These are phyloP conservation scores for Chrysaora quinquecirrha DNA, from an alignment of 30 jellyfish, hydroid and myxozoan species.

Conservation along the genomic window DNA sequence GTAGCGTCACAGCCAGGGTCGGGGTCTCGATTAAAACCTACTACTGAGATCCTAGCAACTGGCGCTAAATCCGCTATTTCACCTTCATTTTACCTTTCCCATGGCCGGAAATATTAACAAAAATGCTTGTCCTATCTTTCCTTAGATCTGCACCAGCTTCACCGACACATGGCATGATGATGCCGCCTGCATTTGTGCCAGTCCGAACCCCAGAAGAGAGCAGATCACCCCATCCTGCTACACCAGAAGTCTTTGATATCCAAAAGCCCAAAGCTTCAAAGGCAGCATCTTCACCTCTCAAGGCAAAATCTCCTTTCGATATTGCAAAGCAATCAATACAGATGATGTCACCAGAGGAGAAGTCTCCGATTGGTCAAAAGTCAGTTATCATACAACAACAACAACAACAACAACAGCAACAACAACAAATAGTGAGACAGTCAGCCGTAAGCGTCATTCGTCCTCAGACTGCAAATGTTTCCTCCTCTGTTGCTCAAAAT, in stretches of 20 bases:
- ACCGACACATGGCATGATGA: slow-evolving; percentile 99
- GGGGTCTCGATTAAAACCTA: no score
- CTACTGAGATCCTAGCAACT: no score
- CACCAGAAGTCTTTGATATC: slow-evolving; percentile 17
- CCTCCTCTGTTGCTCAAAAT: slow-evolving; percentile 42
- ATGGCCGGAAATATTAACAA: no score
- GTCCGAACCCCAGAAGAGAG: slow-evolving; percentile 66
- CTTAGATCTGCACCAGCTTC: slow-evolving; percentile 99
- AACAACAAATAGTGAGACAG: slow-evolving; percentile 52
- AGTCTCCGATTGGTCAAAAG: slow-evolving; percentile 30
- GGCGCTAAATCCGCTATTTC: no score
- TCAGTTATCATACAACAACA: slow-evolving; percentile 36
- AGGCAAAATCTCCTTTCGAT: slow-evolving; percentile 55
- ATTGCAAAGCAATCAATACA: slow-evolving; percentile 18
- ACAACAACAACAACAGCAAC: slow-evolving; percentile 60
- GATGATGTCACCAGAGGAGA: slow-evolving; percentile 18
- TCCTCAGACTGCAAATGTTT: slow-evolving; percentile 57
- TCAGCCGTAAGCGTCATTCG: slow-evolving; percentile 69
- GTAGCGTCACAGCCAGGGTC: no score
- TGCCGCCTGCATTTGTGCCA: slow-evolving; percentile 96
- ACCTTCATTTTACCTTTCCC: no score
- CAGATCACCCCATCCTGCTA: slow-evolving; percentile 40
- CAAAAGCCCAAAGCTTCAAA: slow-evolving; percentile 53
- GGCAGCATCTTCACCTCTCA: slow-evolving; percentile 33
- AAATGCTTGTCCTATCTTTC: no score